phyloP scores from a whole-genome alignment of 2,888 invertebrate genomes.

The Tipula unca region DNA sequence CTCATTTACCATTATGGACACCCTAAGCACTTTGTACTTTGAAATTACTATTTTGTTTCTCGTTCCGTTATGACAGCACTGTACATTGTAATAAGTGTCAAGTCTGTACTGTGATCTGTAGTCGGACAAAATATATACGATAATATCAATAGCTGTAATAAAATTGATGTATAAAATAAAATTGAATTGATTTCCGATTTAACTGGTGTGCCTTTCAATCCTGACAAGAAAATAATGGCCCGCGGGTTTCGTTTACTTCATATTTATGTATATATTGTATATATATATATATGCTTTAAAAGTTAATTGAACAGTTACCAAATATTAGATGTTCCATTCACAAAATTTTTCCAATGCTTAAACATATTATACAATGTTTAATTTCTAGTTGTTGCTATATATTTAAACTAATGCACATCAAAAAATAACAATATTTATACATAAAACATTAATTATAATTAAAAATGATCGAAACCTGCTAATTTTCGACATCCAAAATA shows the following conservation, averaged over 20 bases:
- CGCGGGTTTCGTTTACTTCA: neutral
- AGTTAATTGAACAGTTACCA: neutral
- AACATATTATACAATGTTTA: neutral
- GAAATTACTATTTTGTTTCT: no score
- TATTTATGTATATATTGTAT: neutral
- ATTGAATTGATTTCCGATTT: no score
- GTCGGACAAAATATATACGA: no score
- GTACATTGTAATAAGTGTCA: no score
- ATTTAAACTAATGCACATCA: constrained; percentile 8
- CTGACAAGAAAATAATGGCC: neutral
- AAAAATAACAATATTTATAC: neutral
- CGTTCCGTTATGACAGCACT: no score
- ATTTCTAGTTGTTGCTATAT: neutral
- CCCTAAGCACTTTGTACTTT: no score
- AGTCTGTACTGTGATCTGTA: no score
- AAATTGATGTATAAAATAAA: no score
- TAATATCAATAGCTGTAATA: no score
- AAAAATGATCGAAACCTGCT: constrained; percentile 8
- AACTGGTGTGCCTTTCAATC: no score
- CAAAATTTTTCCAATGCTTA: neutral
- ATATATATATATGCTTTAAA: neutral
- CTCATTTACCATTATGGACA: no score
- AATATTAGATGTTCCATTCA: neutral
- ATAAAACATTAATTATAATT: neutral
- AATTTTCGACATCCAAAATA: neutral